Base-by-base conservation (phyloP, 1,140 invertebrate species). In the Paralvinella palmiformis region DNA sequence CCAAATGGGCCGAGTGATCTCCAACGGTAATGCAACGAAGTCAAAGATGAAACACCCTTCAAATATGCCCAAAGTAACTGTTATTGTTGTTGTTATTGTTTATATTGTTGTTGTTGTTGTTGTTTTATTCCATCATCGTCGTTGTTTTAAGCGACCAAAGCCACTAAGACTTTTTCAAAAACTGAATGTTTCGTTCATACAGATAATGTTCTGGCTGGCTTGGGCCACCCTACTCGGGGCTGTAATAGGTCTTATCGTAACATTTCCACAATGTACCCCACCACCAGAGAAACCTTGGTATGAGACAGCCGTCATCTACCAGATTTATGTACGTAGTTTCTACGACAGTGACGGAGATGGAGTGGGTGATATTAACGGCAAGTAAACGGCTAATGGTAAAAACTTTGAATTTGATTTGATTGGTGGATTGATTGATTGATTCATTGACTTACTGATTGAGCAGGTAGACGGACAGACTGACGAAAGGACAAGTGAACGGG, bases 291-390 rank as follows among this genome's bases (percentile, higher is more conserved):
- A 68, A 15, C 41, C 84, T 66, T 91, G 90, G 90, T 91, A 88
- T 87, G 82, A 88, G 65, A 83, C 83, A 32, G 84, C 83, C 1
- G 76, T 86, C 5, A 80, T 91, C 20, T 92, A 92, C 75, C 87
- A 91, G 76, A 85, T 92, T 59, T 91, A 92, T 74, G 70, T 74
- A 13, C 78, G 87, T 36, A 90, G 88, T 17, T 92, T 89, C 72
- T 87, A 87, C 70, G 91, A 94, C 72, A 85, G 84, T 53, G 82
- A 90, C 71, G 86, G 84, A 0, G 87, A 92, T 74, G 89, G 89
- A 6, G 75, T 87, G 29, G 90, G 90, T 1, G 90, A 91, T 79
- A 69, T 91, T 27, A 83, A 84, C 75, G 90, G 89, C 89, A 13
- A 13, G 37, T n/a, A n/a, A n/a, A 24, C 7, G 29, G 20, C 10